Base-by-base conservation (phyloP, 2,797 vertebrate species). In the Hydrolagus colliei region DNA sequence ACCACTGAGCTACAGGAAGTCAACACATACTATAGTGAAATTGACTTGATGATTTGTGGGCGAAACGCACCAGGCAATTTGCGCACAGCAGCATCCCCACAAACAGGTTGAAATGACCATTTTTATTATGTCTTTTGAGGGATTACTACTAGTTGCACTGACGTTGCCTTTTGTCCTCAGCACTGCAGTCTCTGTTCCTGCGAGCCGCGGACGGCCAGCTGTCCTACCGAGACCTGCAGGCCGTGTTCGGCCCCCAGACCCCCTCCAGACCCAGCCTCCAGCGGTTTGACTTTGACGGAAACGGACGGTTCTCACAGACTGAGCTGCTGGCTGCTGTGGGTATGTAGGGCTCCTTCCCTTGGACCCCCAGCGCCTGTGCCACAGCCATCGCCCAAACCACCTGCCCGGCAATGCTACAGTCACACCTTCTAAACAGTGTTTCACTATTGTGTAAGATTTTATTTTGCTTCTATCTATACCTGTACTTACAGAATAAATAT, bases 161-260 rank as follows among this genome's bases (percentile, higher is more conserved):
- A 52, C 41, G 41, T 3, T 52, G 41, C 41, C 41, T 52, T 52
- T 52, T 52, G 41, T 52, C 41, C 41, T 3, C 90, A 95, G 93
- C 93, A 89, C 93, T 95, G 89, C 89, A 91, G 86, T 88, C 91
- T 85, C 88, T 93, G 87, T 94, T 94, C 89, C 89, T 86, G 85
- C 89, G 88, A 87, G 88, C 87, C 71, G 68, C 88, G 85, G 87
- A 92, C 88, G 92, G 90, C 85, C 92, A 92, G 72, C 88, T 94
- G 11, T 92, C 93, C 0, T 89, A 90, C 65, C 87, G 91, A 86
- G 92, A 94, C 86, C 90, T 94, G 87, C 79, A 90, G 86, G 89
- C 88, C 18, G 86, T 90, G 35, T 86, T 94, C 86, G 91, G 91
- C 73, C 89, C 87, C 16, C 32, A 41, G 41, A 84, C 22, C 32